Evolutionary conservation across 1,140 invertebrate species (phyloP), one percentile per base, ranked within the genome.

Genomic region (Meloidogyne hapla): DNA sequence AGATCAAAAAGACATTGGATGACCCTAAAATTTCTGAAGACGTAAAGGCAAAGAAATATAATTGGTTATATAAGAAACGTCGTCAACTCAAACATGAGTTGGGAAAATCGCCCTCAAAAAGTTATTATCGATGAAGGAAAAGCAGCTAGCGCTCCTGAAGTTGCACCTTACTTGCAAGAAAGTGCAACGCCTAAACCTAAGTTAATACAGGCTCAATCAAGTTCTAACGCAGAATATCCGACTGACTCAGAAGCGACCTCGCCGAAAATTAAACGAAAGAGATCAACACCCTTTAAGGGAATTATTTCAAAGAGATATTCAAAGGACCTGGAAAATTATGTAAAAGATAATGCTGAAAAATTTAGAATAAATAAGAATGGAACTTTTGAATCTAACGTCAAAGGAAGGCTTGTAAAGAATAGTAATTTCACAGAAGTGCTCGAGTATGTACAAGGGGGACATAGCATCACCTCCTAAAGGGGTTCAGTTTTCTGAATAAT

Each of bases 11-110:
- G 23, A 70, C 45, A 13, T 12, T 70, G 28, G 15, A 13, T 5
- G 42, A 69, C 12, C 13, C 38, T 6, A 70, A 70, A 2, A 42
- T 21, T 8, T 5, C 4, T 33, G 33, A 33, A 33, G 33, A 33
- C 8, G 33, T 33, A 33, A 33, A 33, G 8, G 1, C 42, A 15
- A 18, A 70, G 23, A 15, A 56, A 25, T 56, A 70, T 13, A 38
- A 25, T 62, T 70, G 69, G 69, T 26, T 70, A 6, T 70, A 70
- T 56, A 70, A 70, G 42, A 28, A n/a, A 8, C 38, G 69, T 40
- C 8, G 23, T 25, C 69, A 70, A 21, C 28, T 70, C 21, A 68
- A 72, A 79, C 26, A 45, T 23, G 2, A 38, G 21, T 28, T 77
- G 1, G n/a, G 69, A 70, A 61, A 70, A 70, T 56, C 38, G 26